These are phyloP conservation scores for Callinectes sapidus DNA, from an alignment of 2,888 invertebrate genomes.

Conservation along the genomic window DNA sequence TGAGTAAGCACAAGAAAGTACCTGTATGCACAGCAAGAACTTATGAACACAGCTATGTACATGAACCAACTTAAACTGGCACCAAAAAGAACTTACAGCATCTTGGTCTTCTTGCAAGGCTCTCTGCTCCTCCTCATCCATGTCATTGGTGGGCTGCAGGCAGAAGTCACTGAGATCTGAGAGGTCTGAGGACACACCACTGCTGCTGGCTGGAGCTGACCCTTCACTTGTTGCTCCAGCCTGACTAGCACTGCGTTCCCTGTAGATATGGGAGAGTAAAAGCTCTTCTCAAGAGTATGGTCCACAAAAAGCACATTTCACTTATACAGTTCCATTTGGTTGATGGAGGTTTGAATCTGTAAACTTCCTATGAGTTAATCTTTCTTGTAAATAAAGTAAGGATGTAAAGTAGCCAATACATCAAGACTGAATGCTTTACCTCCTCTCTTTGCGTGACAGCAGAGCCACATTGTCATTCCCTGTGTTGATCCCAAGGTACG, in stretches of 20 bases:
- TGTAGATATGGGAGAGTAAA: not conserved
- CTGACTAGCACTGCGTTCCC: constrained; percentile 48
- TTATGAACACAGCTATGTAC: not conserved
- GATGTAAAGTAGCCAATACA: not conserved
- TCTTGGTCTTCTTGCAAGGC: constrained; percentile 85
- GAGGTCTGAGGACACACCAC: constrained; percentile 57
- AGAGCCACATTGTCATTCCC: constrained; percentile 72
- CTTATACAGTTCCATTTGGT: not conserved
- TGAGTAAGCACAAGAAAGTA: no score
- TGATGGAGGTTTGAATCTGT: not conserved
- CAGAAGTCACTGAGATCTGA: constrained; percentile 77
- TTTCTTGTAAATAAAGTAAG: not conserved
- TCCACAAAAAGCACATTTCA: not conserved
- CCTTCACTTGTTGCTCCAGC: constrained; percentile 46
- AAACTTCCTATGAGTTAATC: not conserved
- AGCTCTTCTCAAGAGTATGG: not conserved
- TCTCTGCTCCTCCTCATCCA: constrained; percentile 79
- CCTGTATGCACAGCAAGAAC: not conserved
- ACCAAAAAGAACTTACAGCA: constrained; percentile 79
- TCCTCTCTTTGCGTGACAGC: constrained; percentile 63
- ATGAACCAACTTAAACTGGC: not conserved
- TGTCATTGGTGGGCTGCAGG: constrained; percentile 75
- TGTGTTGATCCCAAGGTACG: constrained; percentile 71
- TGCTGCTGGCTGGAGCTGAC: constrained; percentile 41
- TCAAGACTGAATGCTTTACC: constrained; percentile 40